phyloP scores from a whole-genome alignment of 2,113 vertebrate genomes.

The Typhlomys cinereus region DNA sequence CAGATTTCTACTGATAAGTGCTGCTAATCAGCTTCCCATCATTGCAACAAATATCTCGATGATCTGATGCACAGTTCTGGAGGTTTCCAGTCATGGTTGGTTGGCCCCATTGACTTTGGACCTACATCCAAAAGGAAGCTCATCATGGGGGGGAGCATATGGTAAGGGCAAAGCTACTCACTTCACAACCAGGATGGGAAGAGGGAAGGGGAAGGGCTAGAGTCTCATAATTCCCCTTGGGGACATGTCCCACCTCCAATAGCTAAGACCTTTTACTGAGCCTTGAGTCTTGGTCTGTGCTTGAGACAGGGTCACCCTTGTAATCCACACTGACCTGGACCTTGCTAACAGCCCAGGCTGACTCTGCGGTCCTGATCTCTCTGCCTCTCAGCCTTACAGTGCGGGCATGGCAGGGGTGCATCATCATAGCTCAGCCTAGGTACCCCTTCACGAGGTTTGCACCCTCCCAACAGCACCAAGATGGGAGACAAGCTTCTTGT shows the following conservation, averaged over 20 bases:
- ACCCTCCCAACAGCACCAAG: not conserved
- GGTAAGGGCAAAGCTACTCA: not conserved
- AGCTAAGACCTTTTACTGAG: not conserved
- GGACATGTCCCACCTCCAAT: not conserved
- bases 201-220: not conserved
- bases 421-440: not conserved
- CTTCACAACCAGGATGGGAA: not conserved
- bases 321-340: not conserved
- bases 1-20: not conserved
- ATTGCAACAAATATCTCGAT: not conserved
- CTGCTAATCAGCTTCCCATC: not conserved
- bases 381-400: not conserved
- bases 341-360: not conserved
- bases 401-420: not conserved
- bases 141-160: too few relatives aligned
- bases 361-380: too few relatives aligned
- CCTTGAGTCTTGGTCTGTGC: not conserved
- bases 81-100: not conserved
- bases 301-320: not conserved
- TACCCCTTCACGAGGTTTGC: not conserved
- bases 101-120: not conserved
- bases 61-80: not conserved
- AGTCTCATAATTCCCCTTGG: too few relatives aligned
- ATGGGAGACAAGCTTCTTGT: not conserved
- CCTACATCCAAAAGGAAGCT: not conserved